Conservation (phyloP, 2,113 vertebrate genomes). For the Chlorodrepanis virens region DNA sequence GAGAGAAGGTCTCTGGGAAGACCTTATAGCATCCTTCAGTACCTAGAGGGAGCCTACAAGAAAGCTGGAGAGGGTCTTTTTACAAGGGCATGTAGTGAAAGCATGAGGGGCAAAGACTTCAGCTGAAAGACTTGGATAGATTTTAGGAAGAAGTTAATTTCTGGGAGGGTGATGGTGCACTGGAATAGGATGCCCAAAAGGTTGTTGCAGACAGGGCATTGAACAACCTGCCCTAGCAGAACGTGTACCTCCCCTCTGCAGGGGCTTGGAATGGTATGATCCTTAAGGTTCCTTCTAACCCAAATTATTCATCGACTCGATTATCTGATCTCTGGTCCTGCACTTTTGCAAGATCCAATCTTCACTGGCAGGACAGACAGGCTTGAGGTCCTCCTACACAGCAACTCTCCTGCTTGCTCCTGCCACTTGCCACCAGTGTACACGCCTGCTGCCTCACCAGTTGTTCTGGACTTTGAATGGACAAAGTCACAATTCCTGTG, state of each 20-base stretch:
- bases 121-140: background rate
- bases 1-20: background rate
- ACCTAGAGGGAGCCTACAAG: background rate
- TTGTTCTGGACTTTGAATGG: background rate
- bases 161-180: accelerated
- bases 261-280: background rate
- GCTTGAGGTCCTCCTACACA: accelerated
- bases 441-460: background rate
- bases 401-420: background rate
- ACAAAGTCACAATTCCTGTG: background rate
- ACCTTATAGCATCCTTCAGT: background rate
- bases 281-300: background rate
- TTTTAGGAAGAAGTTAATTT: background rate
- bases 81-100: background rate
- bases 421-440: accelerated
- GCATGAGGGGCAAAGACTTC: background rate
- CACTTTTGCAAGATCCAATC: background rate
- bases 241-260: background rate
- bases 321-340: background rate
- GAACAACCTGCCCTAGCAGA: background rate
- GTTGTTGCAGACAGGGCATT: background rate
- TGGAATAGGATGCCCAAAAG: background rate
- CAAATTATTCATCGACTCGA: background rate
- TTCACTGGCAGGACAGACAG: background rate
- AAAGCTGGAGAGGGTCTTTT: background rate